Conservation (phyloP, 2,113 vertebrate genomes). For the Porphyrio hochstetteri region DNA sequence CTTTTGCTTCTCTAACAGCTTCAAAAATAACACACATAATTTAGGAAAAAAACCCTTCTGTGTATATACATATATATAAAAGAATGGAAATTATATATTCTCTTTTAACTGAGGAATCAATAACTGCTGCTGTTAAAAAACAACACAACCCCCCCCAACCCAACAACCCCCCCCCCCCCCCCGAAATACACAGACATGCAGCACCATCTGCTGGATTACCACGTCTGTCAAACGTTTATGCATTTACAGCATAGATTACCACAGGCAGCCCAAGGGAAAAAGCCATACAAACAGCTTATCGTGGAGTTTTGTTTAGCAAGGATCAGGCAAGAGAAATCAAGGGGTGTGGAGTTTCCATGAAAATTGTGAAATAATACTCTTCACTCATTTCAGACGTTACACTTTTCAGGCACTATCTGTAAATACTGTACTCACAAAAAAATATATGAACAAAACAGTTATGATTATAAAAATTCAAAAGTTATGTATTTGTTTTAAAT, state of each 20-base stretch:
- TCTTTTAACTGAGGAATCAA: background rate
- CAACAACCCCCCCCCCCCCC: no score
- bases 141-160: background rate
- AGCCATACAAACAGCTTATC: background rate
- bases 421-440: background rate
- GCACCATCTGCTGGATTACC: constrained; percentile 80
- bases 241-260: background rate
- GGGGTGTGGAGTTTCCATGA: background rate
- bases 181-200: constrained; percentile 69
- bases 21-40: constrained; percentile 10
- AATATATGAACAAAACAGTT: background rate
- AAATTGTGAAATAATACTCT: background rate
- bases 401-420: background rate
- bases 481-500: background rate
- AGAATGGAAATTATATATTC: constrained; percentile 19
- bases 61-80: background rate
- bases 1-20: constrained; percentile 28
- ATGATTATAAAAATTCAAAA: background rate
- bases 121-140: background rate
- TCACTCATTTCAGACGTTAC: background rate
- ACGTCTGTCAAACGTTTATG: background rate
- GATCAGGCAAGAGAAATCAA: background rate
- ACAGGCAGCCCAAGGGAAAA: background rate
- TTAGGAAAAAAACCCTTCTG: background rate
- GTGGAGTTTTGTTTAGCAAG: background rate